These are phyloP conservation scores for Amphiprion percula DNA, from an alignment of 2,113 vertebrate genomes.

Conservation along the genomic window DNA sequence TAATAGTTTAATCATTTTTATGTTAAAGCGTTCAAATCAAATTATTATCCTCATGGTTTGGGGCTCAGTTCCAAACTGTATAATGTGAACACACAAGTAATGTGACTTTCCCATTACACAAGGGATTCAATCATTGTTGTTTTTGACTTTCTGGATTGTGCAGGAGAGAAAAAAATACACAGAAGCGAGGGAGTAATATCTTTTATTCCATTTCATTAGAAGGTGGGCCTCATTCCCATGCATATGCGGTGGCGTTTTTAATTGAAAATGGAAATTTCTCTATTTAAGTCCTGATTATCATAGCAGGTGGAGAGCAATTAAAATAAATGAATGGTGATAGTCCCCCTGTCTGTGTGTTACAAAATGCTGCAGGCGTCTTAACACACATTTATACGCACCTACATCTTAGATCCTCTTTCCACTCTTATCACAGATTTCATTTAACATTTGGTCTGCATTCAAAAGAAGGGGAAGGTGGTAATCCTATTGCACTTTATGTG, in stretches of 20 bases:
- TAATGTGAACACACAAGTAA: background rate
- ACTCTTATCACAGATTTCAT: constrained; percentile 43
- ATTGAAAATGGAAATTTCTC: constrained; percentile 84
- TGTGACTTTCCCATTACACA: background rate
- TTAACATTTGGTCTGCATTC: constrained; percentile 65
- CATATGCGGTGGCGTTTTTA: constrained; percentile 63
- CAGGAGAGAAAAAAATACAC: constrained; percentile 1
- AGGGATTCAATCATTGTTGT: background rate
- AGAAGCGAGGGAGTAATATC: constrained; percentile 27
- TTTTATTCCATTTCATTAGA: constrained; percentile 58
- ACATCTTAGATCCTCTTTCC: constrained; percentile 38
- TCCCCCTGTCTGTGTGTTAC: constrained; percentile 54
- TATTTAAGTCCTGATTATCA: constrained; percentile 79
- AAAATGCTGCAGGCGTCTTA: constrained; percentile 61
- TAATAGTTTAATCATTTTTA: background rate
- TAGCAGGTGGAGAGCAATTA: constrained; percentile 82
- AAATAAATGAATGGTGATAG: constrained; percentile 79
- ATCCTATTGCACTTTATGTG: constrained; percentile 12
- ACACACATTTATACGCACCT: constrained; percentile 46
- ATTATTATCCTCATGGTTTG: background rate
- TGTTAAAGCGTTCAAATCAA: constrained; percentile 8
- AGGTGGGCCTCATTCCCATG: constrained; percentile 55
- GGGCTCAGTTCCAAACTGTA: background rate
- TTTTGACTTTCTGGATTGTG: constrained; percentile 18
- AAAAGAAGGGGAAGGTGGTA: constrained; percentile 38